Percentiles rank a stretch among this genome's conserved stretches.
Conservation (phyloP, 2,113 vertebrate genomes). For the Chrysemys picta region DNA sequence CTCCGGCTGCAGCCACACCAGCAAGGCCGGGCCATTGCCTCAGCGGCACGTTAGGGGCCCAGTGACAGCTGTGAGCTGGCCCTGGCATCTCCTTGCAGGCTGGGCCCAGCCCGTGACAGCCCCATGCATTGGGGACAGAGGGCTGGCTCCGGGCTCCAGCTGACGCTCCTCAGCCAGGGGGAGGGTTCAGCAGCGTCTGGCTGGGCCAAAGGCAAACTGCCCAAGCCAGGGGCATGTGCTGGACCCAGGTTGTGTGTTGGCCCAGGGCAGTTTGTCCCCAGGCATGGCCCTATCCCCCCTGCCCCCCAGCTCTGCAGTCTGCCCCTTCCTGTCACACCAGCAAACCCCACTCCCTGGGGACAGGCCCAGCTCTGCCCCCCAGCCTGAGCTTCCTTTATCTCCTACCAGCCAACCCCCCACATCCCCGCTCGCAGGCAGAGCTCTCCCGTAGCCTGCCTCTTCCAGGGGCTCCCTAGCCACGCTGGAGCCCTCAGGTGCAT, state of each 20-base stretch:
- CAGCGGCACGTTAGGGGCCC: no score
- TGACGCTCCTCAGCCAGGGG: no score
- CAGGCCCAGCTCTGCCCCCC: neutral
- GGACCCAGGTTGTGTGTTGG: fast-evolving
- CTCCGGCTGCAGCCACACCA: neutral
- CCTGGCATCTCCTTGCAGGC: no score
- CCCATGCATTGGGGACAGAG: no score
- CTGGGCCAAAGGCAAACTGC: no score
- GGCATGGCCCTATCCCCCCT: no score
- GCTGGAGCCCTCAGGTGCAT: neutral
- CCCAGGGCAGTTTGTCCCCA: no score
- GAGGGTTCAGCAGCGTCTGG: no score
- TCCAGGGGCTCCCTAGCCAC: neutral
- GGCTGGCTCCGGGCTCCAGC: neutral
- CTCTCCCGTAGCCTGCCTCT: neutral
- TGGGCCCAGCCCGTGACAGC: no score
- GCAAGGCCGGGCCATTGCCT: neutral
- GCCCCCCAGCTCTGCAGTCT: no score
- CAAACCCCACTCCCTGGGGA: neutral
- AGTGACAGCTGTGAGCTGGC: no score
- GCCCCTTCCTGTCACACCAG: no score
- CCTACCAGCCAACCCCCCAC: fast-evolving
- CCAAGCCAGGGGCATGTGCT: neutral
- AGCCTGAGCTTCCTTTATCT: neutral
- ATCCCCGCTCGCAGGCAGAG: fast-evolving